Conservation (phyloP, 2,113 vertebrate genomes). For the Urocynchramus pylzowi region DNA sequence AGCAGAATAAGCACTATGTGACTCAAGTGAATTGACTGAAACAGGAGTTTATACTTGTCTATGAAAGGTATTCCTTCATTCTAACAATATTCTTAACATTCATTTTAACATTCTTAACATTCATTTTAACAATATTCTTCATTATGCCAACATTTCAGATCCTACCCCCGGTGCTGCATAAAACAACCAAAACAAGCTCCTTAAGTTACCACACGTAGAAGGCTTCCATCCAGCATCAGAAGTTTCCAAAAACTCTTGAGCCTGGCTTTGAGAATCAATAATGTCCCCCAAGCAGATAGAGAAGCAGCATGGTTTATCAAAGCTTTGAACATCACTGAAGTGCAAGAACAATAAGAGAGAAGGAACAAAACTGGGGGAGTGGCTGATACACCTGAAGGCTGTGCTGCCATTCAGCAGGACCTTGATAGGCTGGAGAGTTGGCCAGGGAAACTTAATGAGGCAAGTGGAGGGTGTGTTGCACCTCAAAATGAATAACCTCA, state of each 20-base stretch:
- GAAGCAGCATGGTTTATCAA: background rate
- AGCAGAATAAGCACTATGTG: background rate
- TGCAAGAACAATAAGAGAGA: background rate
- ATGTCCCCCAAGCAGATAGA: background rate
- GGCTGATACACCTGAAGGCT: background rate
- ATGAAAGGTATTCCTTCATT: background rate
- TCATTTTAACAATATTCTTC: background rate
- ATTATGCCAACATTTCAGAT: background rate
- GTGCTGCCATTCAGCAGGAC: background rate
- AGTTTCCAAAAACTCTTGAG: background rate
- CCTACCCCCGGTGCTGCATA: background rate
- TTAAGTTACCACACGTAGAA: background rate
- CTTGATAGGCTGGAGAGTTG: background rate
- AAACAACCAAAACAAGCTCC: background rate
- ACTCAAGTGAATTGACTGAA: background rate
- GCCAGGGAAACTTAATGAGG: background rate
- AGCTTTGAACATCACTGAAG: background rate
- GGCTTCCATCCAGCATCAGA: background rate
- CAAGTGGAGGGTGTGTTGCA: background rate
- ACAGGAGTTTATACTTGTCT: background rate
- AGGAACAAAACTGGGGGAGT: background rate
- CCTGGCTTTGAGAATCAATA: background rate
- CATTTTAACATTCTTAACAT: too few species aligned
- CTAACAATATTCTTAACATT: background rate
- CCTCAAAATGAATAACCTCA: background rate